Conservation (phyloP, 2,113 vertebrate genomes). For the Pachycephala philippinensis region DNA sequence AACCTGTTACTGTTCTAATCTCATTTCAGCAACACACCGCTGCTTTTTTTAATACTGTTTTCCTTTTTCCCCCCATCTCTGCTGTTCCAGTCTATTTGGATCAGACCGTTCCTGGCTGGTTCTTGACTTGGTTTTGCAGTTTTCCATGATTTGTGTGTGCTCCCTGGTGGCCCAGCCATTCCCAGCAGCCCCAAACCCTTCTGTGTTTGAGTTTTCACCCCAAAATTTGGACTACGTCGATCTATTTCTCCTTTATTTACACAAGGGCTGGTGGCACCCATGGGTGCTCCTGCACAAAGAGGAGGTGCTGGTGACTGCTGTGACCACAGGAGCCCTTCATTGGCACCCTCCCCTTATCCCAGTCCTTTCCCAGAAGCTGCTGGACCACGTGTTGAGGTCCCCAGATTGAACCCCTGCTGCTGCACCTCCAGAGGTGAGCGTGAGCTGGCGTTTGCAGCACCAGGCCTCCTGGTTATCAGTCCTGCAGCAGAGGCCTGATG, state of each 20-base stretch:
- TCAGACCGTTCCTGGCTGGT: background rate
- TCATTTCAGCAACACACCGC: conserved; percentile 46
- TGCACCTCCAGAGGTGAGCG: rapidly evolving
- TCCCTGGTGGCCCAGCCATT: background rate
- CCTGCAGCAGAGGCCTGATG: background rate
- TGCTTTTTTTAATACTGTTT: conserved; percentile 32
- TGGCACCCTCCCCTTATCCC: rapidly evolving
- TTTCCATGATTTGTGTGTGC: background rate
- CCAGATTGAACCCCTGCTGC: background rate
- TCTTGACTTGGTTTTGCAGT: background rate
- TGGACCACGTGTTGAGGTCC: rapidly evolving
- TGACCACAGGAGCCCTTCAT: background rate
- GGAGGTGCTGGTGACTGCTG: background rate
- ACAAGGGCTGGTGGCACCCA: background rate
- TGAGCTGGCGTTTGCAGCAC: background rate
- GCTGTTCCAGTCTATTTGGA: background rate
- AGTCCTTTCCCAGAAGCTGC: background rate
- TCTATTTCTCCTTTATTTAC: background rate
- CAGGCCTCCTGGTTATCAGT: background rate
- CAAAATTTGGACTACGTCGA: rapidly evolving
- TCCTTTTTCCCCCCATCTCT: background rate
- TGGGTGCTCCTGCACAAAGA: background rate
- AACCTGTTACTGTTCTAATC: conserved; percentile 61
- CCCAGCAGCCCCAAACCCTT: background rate
- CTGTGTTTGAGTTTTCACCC: background rate